Evolutionary conservation across 2,888 invertebrate genomes (phyloP).

Genomic region (Philereme vetulata): DNA sequence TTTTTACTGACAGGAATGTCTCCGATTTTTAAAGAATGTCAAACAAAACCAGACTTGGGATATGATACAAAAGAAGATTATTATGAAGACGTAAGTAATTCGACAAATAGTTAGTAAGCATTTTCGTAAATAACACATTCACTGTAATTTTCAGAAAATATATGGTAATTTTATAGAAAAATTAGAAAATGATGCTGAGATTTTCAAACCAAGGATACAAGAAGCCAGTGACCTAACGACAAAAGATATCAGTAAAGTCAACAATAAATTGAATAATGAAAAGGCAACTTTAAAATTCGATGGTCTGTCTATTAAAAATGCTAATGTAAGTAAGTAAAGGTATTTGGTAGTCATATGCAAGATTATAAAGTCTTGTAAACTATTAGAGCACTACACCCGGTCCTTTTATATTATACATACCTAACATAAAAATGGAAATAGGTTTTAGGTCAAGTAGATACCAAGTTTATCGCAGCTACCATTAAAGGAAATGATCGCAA

Average conservation of each 20-base stretch:
- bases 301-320: conserved; percentile 53
- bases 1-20: conserved; percentile 71
- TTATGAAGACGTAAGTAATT: conserved; percentile 61
- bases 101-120: neutral
- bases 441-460: conserved; percentile 90
- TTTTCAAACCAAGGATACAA: conserved; percentile 63
- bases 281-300: conserved; percentile 63
- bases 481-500: conserved; percentile 50
- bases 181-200: conserved; percentile 71
- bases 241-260: conserved; percentile 58
- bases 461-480: conserved; percentile 87
- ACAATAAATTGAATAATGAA: conserved; percentile 54
- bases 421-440: neutral
- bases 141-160: conserved; percentile 55
- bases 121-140: neutral
- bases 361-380: neutral
- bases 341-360: no score
- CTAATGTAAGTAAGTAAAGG: conserved; percentile 50
- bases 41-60: conserved; percentile 45
- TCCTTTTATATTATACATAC: no score
- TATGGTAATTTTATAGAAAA: conserved; percentile 74
- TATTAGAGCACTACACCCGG: neutral
- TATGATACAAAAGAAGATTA: conserved; percentile 55
- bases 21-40: conserved; percentile 73
- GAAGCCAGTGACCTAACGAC: conserved; percentile 52